Evolutionary conservation across 1,140 invertebrate species (phyloP), one percentile per base, ranked within the genome.

Genomic region (Scaptomyza pallida): DNA sequence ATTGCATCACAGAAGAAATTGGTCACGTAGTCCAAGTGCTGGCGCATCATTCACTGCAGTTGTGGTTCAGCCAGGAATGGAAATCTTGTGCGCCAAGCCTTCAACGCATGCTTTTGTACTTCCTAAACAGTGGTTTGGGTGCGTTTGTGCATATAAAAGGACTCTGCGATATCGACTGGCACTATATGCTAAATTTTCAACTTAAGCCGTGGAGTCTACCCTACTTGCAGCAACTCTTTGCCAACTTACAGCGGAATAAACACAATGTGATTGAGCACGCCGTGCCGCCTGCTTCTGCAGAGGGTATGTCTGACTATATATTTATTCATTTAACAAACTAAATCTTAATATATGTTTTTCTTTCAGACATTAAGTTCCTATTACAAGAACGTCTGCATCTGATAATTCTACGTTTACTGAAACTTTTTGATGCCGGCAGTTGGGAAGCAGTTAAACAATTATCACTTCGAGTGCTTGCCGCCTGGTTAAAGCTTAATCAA

Each of bases 41-140:
- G 33, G 64, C 75, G 1, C 78, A 89, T 12, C 78, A 89, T 47
- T 75, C 89, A 5, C 40, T 90, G 50, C 78, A 81, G 15, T 15
- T 90, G 41, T 77, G 64, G 74, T 89, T 90, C 13, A 83, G 89
- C 33, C 79, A 88, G 40, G 89, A 90, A 44, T 90, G 89, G 89
- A 68, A 44, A 0, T 57, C 48, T 9, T 81, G 89, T 48, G 72
- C 72, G 2, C 43, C 71, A 1, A 72, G 57, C 5, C 69, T 75
- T 0, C 77, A 70, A 23, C 51, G 56, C 16, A 73, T 75, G 41
- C 33, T 90, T 3, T 23, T 90, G 0, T 70, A 74, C 30, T 75
- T 67, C 21, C 21, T 90, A 0, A 61, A 57, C 15, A 74, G 75
- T 6, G 78, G 70, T 0, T 45, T 51, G 0, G 30, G 23, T 15